These are phyloP conservation scores for Drosophila grimshawi DNA, from an alignment of 1,140 invertebrate genomes.

Conservation along the genomic window DNA sequence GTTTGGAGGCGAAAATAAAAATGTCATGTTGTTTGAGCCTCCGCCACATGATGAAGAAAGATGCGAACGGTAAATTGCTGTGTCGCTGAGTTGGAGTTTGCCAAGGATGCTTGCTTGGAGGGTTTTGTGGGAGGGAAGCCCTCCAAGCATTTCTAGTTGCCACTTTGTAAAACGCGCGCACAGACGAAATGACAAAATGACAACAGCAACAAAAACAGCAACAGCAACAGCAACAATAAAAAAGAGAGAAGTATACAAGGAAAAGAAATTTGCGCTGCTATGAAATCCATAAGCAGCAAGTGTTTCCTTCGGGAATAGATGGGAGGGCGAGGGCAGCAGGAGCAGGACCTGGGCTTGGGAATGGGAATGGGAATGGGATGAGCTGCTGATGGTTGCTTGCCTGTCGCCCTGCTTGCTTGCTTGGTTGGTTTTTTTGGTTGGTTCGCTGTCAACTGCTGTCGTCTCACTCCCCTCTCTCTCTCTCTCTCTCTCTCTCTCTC, in stretches of 20 bases:
- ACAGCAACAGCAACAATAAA: neutral
- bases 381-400: constrained; percentile 26
- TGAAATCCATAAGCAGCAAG: constrained; percentile 58
- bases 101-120: too few species aligned
- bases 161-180: constrained; percentile 53
- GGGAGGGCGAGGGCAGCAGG: neutral
- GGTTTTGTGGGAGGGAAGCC: neutral
- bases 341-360: neutral
- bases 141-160: constrained; percentile 42
- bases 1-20: constrained; percentile 39
- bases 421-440: neutral
- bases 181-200: constrained; percentile 48
- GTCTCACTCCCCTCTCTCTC: neutral
- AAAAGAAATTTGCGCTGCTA: constrained; percentile 42
- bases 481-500: too few species aligned
- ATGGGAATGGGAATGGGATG: constrained; percentile 27
- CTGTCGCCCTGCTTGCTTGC: constrained; percentile 22
- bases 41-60: constrained; percentile 52
- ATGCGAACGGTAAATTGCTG: constrained; percentile 54
- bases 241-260: constrained; percentile 30
- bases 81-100: constrained; percentile 6
- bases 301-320: constrained; percentile 50
- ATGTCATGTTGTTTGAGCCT: constrained; percentile 54
- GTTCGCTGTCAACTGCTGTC: constrained; percentile 41
- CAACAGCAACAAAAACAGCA: neutral